These are phyloP conservation scores for Anhinga anhinga DNA, from an alignment of 2,113 vertebrate species.

Conservation along the genomic window DNA sequence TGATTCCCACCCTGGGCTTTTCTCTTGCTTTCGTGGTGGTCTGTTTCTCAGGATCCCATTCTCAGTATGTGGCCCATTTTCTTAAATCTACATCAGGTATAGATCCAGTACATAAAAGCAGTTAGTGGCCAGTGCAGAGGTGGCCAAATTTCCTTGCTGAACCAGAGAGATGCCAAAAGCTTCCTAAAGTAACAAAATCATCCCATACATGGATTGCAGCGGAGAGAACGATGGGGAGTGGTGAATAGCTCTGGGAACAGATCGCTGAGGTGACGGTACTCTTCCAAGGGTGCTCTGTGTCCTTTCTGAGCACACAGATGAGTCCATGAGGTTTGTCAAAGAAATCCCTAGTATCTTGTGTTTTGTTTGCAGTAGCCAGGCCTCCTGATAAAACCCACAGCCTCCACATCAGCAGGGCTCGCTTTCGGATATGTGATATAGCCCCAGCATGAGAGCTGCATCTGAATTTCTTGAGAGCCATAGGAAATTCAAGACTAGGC, in stretches of 20 bases:
- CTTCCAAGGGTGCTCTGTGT: not conserved
- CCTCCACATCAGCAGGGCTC: too few species aligned
- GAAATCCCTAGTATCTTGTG: not conserved
- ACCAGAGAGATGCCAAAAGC: not conserved
- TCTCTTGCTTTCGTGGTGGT: not conserved
- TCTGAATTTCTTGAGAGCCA: not conserved
- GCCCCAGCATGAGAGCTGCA: not conserved
- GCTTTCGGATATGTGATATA: fast-evolving
- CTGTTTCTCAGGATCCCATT: not conserved
- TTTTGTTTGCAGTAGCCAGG: not conserved
- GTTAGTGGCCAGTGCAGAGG: too few species aligned
- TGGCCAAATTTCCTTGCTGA: not conserved
- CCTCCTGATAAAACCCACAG: not conserved
- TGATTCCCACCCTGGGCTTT: fast-evolving
- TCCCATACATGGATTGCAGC: fast-evolving
- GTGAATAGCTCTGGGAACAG: not conserved
- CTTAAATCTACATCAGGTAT: not conserved
- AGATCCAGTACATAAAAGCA: not conserved
- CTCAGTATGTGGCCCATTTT: not conserved
- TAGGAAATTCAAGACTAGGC: not conserved
- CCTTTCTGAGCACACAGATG: not conserved
- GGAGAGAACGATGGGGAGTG: fast-evolving
- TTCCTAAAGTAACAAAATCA: not conserved
- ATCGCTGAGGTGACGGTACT: not conserved
- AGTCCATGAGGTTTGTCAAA: not conserved